Evolutionary conservation across 2,797 vertebrate species (phyloP), one percentile per base, ranked within the genome.

Genomic region (Catostomus latipinnis): DNA sequence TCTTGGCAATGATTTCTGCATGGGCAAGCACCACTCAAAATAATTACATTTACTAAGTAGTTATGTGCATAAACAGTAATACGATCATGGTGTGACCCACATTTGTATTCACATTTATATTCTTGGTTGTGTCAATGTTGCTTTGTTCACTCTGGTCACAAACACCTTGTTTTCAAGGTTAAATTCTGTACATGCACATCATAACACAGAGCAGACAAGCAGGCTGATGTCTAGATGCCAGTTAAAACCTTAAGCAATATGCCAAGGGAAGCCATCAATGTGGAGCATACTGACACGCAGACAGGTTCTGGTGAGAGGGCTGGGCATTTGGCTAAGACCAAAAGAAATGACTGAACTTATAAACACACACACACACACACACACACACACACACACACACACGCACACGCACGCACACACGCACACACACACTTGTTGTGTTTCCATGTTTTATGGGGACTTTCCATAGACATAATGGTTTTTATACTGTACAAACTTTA

Each of bases 321-420:
- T n/a, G 50, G 67, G 50, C 53, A 8, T 70, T 48, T 46, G 43
- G 43, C n/a, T 54, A 56, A 11, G 34, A 66, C 56, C 53, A 74
- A 18, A 13, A 22, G 18, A n/a, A 63, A 63, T 11, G 4, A 74
- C 14, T 6, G 11, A 0, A 74, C n/a, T 9, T 46, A 2, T 16
- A 69, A n/a, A 46, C 12, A 56, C 50, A n/a, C 43, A 46, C 70
- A 22, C 43, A 65, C 50, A 56, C 58, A 34, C 8, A 18, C 1
- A 49, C 6, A 69, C 18, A 10, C 18, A 46, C 58, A 11, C 16
- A 18, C 16, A 18, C 16, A 18, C 16, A 18, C 16, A 18, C 22
- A 22, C 22, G 1, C 16, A 18, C 16, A 18, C 16, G 1, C 16
- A 18, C 16, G n/a, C n/a, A n/a, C 22, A 22, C 22, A 22, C 22